Base-by-base conservation (phyloP, 2,113 vertebrate species). In the Symphodus melops region DNA sequence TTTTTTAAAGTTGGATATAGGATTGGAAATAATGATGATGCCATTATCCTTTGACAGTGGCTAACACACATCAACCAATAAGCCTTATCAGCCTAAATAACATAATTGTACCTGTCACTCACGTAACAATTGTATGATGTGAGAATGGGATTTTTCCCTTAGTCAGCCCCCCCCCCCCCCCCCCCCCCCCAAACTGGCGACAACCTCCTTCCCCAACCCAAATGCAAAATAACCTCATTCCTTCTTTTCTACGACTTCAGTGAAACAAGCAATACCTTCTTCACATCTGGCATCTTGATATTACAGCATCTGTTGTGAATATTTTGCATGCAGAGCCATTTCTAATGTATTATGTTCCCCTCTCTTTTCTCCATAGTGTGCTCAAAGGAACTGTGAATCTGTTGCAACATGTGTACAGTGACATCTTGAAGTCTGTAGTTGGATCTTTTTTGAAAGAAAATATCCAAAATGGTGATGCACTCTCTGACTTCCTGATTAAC, bases 321-420 rank as follows among this genome's bases (percentile, higher is more conserved):
- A 14, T 21, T 61, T 55, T 11, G 25, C 49, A 46, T 16, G 14
- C 39, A 64, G 13, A 48, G 8, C 14, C 5, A 23, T 42, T 23
- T 23, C 14, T 36, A 3, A 37, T 53, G 23, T 19, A 8, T 14
- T 3, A 36, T 71, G 0, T 67, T 72, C 1, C 68, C 5, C 60
- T 81, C 25, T 86, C 52, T 77, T 80, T 68, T 78, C 37, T 84
- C 36, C 68, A 0, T 21, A 93, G 92, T 28, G 67, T 1, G 55
- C 85, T 94, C 62, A 90, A 91, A 73, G 94, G 93, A 75, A 75
- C 84, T 52, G 72, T 89, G 36, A 75, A 56, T 70, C 53, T 95
- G 33, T 52, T 94, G n/a, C 82, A 93, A 44, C 48, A 75, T 39
- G 8, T 88, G 14, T 93, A 87, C 19, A 46, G 79, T 6, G 59